phyloP scores from a whole-genome alignment of 2,888 invertebrate species.

The Oligia fasciuncula region DNA sequence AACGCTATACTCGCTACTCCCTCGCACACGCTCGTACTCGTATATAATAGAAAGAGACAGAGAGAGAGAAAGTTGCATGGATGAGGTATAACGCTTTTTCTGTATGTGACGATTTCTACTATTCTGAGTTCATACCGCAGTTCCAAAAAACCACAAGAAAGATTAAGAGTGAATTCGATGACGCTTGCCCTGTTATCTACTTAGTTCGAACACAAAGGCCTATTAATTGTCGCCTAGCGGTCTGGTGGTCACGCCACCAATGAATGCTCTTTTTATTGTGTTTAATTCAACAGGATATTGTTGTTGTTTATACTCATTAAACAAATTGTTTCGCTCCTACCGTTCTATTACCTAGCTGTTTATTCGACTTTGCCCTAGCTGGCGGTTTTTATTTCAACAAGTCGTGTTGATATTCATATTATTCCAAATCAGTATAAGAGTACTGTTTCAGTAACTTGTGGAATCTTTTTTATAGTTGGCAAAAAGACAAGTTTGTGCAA shows the following conservation, averaged over 20 bases:
- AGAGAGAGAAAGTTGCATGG: background rate
- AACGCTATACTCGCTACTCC: background rate
- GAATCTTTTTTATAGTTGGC: background rate
- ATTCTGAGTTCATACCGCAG: background rate
- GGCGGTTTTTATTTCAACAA: slow-evolving; percentile 28
- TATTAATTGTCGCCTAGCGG: slow-evolving; percentile 20
- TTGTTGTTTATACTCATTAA: slow-evolving; percentile 45
- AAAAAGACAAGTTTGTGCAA: slow-evolving; percentile 2
- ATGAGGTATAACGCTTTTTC: background rate
- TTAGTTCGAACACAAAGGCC: background rate
- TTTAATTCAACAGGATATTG: slow-evolving; percentile 55
- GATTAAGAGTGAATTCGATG: background rate
- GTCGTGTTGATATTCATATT: slow-evolving; percentile 12
- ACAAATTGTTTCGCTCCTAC: slow-evolving; percentile 24
- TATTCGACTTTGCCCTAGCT: slow-evolving; percentile 30
- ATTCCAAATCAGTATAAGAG: background rate
- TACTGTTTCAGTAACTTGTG: background rate
- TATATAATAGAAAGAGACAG: background rate
- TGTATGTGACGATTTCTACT: background rate
- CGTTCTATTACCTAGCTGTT: slow-evolving; percentile 9
- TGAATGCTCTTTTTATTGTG: slow-evolving; percentile 44
- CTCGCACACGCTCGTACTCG: background rate
- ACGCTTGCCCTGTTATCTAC: background rate
- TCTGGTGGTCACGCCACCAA: slow-evolving; percentile 33
- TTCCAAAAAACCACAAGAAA: background rate